Evolutionary conservation across 2,888 invertebrate genomes (phyloP), one percentile per base, ranked within the genome.

Genomic region (Sarcophaga rosellei): DNA sequence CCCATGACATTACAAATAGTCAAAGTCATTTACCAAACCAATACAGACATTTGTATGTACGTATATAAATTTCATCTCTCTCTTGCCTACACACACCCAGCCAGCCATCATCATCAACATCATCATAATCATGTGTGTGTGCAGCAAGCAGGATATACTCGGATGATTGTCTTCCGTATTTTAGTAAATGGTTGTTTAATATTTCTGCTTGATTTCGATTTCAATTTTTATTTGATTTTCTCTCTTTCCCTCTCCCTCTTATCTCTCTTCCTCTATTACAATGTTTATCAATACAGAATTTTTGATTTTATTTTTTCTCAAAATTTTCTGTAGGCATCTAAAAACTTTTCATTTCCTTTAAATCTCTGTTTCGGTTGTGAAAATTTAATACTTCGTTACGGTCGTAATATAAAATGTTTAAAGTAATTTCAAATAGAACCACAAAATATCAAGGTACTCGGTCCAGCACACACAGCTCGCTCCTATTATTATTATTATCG

Each of bases 1-100:
- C 74, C 86, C 86, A 84, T 84, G 78, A 86, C 84, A 86, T 81
- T 84, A 81, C 86, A 86, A 84, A 84, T 84, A 78, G 77, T 75
- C 70, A 80, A 82, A 35, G 74, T 65, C 62, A 73, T 83, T 83
- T 83, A 44, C 62, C 35, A 76, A 82, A 76, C 69, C 63, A 53
- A 62, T 57, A 68, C 45, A 21, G 45, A 47, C 47, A 12, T 21
- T 4, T 25, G 15, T 12, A 47, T 12, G 15, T 12, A 11, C 45
- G 1, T 45, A 47, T 47, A 47, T 10, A 47, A 47, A 47, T 47
- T 47, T 47, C 47, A 47, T 47, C 47, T 15, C 15, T 47, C 23
- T 63, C 23, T 4, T 25, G 2, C 23, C 4, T 25, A 23, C 5
- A 62, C 35, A 35, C 10, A 35, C 1, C 10, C 10, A 35, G 35